Evolutionary conservation across 2,113 vertebrate genomes (phyloP), one percentile per base, ranked within the genome.

Genomic region (Cryptotis parvus): DNA sequence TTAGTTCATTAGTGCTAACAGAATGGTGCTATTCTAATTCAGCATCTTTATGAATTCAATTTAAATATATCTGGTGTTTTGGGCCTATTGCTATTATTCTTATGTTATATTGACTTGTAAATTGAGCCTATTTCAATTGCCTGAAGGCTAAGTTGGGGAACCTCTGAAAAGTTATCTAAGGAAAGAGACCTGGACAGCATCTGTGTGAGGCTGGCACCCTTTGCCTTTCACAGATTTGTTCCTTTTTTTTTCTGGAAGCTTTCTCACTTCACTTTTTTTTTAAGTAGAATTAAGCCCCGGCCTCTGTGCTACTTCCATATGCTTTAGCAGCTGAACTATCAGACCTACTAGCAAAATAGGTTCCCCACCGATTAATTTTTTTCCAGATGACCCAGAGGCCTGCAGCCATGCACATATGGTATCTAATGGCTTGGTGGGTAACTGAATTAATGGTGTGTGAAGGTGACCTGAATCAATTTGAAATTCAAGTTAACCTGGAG

Each of bases 381-480:
- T 95, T 20, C 70, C 82, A 41, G 43, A 94, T 58, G 90, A 77
- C 45, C 43, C 66, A 0, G 10, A 58, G 77, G 49, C 83, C 92
- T 68, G 9, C 52, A 90, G 37, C 69, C 90, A 52, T 33, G 70
- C 33, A 24, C 91, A 75, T 81, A 92, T 93, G 80, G 66, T 92
- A 9, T 88, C 87, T 79, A 7, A 14, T 87, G 93, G 27, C 94
- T 85, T 69, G 43, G 76, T 90, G 83, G 39, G 89, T 84, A 93
- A 65, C 90, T 87, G 80, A 86, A 83, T 77, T 96, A 78, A 41
- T 94, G 66, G 88, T 95, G 78, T 87, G 3, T 96, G 91, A 95
- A 92, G 86, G 89, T 90, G 95, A 96, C 84, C 74, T 24, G 10
- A 85, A 69, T 92, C 72, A 74, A 92, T 92, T 73, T 73, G 76